Percentiles rank a stretch among this genome's conserved stretches.
These are phyloP conservation scores for Halyomorpha halys DNA, from an alignment of 1,140 invertebrate species.

Conservation along the genomic window DNA sequence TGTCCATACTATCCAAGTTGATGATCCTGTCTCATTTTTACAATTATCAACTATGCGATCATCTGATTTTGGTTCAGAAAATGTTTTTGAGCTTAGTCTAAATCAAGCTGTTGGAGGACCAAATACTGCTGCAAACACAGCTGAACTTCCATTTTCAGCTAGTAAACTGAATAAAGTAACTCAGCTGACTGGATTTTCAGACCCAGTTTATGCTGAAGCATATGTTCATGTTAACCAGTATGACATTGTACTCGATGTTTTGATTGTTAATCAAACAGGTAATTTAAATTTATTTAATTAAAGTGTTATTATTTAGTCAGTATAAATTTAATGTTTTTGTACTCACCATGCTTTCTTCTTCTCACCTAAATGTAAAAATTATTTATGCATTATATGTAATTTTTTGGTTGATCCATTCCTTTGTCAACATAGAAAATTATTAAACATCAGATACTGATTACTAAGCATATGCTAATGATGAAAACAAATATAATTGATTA, in stretches of 20 bases:
- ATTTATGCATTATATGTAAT: neutral
- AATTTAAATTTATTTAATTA: neutral
- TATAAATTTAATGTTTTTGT: no score
- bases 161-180: slow-evolving; percentile 79
- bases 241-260: slow-evolving; percentile 92
- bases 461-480: no score
- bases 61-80: slow-evolving; percentile 60
- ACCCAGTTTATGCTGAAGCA: slow-evolving; percentile 98
- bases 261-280: slow-evolving; percentile 96
- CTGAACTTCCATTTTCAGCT: slow-evolving; percentile 34
- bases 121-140: slow-evolving; percentile 21
- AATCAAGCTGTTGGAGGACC: slow-evolving; percentile 62
- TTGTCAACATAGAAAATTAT: no score
- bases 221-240: slow-evolving; percentile 99
- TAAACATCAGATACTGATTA: no score
- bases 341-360: no score
- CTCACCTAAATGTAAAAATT: no score
- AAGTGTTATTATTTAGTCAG: neutral
- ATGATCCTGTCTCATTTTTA: slow-evolving; percentile 76
- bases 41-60: slow-evolving; percentile 62
- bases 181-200: slow-evolving; percentile 98
- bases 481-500: no score
- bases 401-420: neutral
- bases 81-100: slow-evolving; percentile 92
- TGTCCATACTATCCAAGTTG: slow-evolving; percentile 63